phyloP scores from a whole-genome alignment of 2,797 vertebrate species.

The Hippoglossus hippoglossus region DNA sequence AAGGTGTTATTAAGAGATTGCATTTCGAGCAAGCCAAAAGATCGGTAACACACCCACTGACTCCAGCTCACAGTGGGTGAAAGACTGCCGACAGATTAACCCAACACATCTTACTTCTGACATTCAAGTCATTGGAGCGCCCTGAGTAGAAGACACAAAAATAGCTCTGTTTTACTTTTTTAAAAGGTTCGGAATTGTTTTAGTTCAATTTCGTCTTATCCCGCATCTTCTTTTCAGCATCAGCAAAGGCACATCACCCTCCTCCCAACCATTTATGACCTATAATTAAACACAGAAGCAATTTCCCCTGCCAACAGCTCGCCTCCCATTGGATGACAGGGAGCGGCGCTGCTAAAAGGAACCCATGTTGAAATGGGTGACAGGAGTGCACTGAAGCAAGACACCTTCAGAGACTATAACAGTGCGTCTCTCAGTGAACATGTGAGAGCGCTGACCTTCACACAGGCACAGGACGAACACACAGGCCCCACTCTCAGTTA shows the following conservation, averaged over 20 bases:
- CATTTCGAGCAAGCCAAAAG: constrained; percentile 62
- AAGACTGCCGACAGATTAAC: constrained; percentile 55
- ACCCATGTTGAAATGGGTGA: constrained; percentile 66
- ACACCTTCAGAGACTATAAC: constrained; percentile 46
- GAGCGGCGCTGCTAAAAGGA: constrained; percentile 61
- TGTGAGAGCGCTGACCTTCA: constrained; percentile 73
- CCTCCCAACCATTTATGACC: constrained; percentile 69
- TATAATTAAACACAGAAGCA: constrained; percentile 78
- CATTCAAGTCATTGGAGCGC: constrained; percentile 23
- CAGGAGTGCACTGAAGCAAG: constrained; percentile 65
- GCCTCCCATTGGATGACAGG: constrained; percentile 65
- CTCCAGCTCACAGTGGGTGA: constrained; percentile 54
- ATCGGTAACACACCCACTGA: constrained; percentile 55
- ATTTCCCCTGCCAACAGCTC: constrained; percentile 73
- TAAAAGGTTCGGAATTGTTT: constrained; percentile 28
- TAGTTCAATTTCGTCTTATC: constrained; percentile 45
- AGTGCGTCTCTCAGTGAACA: constrained; percentile 31
- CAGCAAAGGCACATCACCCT: constrained; percentile 45
- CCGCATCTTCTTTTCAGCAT: constrained; percentile 65
- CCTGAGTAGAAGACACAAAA: constrained; percentile 23
- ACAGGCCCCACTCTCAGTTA: constrained; percentile 51
- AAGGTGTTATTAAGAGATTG: constrained; percentile 79
- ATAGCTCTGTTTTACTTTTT: constrained; percentile 23
- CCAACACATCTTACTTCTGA: constrained; percentile 27
- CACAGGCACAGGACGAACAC: constrained; percentile 42